Evolutionary conservation across 2,113 vertebrate genomes (phyloP).

Genomic region (Terrapene triunguis): DNA sequence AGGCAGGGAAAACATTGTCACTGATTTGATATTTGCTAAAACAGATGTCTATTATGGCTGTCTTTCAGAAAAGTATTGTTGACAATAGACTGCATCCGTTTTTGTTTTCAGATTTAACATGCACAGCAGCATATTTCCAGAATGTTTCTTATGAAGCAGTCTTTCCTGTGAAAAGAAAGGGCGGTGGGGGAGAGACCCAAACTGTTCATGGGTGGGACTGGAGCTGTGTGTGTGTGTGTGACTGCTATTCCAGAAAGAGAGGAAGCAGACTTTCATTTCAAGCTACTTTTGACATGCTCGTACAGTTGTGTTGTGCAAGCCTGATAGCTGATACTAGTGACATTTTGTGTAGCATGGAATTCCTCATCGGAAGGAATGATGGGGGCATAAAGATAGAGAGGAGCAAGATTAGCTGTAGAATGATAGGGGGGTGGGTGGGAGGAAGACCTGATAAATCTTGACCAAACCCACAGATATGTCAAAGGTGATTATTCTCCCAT

Average conservation of each 20-base stretch:
- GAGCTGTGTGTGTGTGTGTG: background rate
- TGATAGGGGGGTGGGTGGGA: background rate
- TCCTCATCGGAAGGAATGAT: slow-evolving; percentile 60
- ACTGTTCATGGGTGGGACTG: background rate
- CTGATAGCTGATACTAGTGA: slow-evolving; percentile 35
- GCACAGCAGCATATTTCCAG: background rate
- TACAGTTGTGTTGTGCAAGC: background rate
- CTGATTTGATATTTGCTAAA: slow-evolving; percentile 40
- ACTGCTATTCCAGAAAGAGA: slow-evolving; percentile 28
- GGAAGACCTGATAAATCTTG: background rate
- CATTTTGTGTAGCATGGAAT: slow-evolving; percentile 12
- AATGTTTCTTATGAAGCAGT: slow-evolving; percentile 48
- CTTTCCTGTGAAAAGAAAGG: slow-evolving; percentile 46
- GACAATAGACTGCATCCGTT: slow-evolving; percentile 57
- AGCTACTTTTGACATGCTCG: slow-evolving; percentile 54
- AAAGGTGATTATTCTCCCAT: background rate
- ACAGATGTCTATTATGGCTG: slow-evolving; percentile 63
- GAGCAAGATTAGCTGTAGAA: background rate
- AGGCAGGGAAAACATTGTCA: background rate
- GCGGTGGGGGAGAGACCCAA: background rate
- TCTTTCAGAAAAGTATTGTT: slow-evolving; percentile 55
- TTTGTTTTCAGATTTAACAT: slow-evolving; percentile 50
- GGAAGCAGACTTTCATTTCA: slow-evolving; percentile 9
- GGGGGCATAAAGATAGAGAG: background rate
- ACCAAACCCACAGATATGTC: background rate